These are phyloP conservation scores for Staurois parvus DNA, from an alignment of 2,797 vertebrate genomes.

Conservation along the genomic window DNA sequence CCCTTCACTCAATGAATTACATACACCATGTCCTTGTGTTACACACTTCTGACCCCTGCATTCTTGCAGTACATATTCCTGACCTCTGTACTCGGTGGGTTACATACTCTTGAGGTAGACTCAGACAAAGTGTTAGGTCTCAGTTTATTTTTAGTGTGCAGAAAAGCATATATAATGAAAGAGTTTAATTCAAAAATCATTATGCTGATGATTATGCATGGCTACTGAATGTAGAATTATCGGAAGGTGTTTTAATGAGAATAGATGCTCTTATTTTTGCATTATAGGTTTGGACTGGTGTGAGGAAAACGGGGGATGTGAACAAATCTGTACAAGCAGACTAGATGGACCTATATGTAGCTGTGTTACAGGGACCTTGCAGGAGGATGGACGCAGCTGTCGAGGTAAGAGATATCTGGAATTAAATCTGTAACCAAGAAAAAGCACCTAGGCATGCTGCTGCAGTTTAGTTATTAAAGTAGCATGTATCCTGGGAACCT, in stretches of 20 bases:
- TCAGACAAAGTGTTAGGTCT: no score
- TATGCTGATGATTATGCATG: no score
- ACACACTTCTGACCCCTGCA: no score
- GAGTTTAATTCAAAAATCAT: no score
- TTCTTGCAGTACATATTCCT: no score
- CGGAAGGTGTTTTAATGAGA: background rate
- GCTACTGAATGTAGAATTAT: background rate
- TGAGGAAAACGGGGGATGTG: slow-evolving; percentile 91
- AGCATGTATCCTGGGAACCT: background rate
- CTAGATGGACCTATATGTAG: slow-evolving; percentile 87
- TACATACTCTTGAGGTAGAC: no score
- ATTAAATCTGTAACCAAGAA: background rate
- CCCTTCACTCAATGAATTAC: no score
- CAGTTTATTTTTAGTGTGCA: no score
- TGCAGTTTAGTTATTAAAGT: background rate
- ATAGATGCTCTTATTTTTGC: slow-evolving; percentile 10
- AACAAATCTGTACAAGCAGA: slow-evolving; percentile 94
- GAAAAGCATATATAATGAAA: no score
- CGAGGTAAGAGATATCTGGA: slow-evolving; percentile 74
- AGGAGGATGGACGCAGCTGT: slow-evolving; percentile 90
- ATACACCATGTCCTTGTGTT: no score
- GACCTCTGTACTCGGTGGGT: no score
- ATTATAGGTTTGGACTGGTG: slow-evolving; percentile 90
- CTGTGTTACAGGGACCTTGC: slow-evolving; percentile 94
- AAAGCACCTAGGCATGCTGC: background rate